phyloP scores from a whole-genome alignment of 2,113 vertebrate genomes.

The Ia io region DNA sequence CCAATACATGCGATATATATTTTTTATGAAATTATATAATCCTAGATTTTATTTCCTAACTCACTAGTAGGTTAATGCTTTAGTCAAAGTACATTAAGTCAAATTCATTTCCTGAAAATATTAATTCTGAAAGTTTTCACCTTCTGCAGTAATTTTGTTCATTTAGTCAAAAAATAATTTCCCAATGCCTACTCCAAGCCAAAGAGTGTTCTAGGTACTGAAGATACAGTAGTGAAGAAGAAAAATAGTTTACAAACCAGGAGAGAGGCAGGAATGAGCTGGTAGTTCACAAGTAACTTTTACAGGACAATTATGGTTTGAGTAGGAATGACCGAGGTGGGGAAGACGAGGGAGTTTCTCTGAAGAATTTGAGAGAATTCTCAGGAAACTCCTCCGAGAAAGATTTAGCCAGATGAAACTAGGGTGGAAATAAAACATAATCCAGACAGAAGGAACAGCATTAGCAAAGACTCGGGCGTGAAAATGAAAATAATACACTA shows the following conservation, averaged over 20 bases:
- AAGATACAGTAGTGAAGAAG: background rate
- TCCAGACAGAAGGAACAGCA: background rate
- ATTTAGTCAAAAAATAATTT: conserved; percentile 6
- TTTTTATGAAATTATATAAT: conserved; percentile 31
- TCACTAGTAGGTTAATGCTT: background rate
- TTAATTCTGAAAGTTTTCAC: background rate
- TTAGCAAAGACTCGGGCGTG: background rate
- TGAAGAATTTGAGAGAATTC: background rate
- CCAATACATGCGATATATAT: background rate
- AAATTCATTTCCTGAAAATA: conserved; percentile 27
- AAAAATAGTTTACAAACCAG: background rate
- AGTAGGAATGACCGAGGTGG: background rate
- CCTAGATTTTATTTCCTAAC: conserved; percentile 13
- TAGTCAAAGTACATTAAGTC: background rate
- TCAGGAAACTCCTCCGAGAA: background rate
- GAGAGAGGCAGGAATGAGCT: background rate
- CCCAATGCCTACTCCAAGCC: background rate
- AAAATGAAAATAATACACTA: background rate
- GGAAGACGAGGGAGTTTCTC: background rate
- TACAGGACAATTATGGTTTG: background rate
- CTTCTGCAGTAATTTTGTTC: background rate
- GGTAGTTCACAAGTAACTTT: background rate
- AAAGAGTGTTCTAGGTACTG: background rate
- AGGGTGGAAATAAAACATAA: background rate
- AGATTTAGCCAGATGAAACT: background rate